These are phyloP conservation scores for Hymenopus coronatus DNA, from an alignment of 2,888 invertebrate species.

Conservation along the genomic window DNA sequence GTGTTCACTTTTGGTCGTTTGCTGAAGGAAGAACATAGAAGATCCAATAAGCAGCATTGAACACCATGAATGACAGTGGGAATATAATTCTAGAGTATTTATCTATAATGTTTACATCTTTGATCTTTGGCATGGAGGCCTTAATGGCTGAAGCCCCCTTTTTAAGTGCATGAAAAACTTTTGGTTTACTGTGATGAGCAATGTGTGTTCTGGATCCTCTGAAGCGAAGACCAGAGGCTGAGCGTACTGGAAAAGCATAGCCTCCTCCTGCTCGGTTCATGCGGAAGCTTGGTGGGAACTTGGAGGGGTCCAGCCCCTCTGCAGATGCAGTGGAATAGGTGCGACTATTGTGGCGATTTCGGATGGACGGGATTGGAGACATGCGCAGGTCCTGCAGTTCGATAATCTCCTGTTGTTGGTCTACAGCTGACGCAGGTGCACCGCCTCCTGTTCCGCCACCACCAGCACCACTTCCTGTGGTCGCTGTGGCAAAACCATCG, in stretches of 20 bases:
- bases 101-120: slow-evolving; percentile 97
- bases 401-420: slow-evolving; percentile 69
- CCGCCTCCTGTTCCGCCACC: not conserved
- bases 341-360: slow-evolving; percentile 59
- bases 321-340: slow-evolving; percentile 43
- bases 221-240: slow-evolving; percentile 53
- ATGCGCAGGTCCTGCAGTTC: slow-evolving; percentile 84
- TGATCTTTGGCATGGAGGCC: slow-evolving; percentile 91
- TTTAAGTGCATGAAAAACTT: slow-evolving; percentile 76
- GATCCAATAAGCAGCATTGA: slow-evolving; percentile 94
- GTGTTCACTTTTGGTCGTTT: slow-evolving; percentile 23
- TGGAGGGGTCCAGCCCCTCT: slow-evolving; percentile 53
- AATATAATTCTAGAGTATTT: slow-evolving; percentile 95
- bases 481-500: slow-evolving; percentile 23
- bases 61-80: slow-evolving; percentile 91
- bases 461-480: not conserved
- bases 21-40: slow-evolving; percentile 66
- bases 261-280: slow-evolving; percentile 61
- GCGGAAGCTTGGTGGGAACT: slow-evolving; percentile 74
- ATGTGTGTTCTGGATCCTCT: slow-evolving; percentile 45
- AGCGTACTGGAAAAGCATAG: slow-evolving; percentile 43
- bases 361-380: slow-evolving; percentile 79
- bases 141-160: slow-evolving; percentile 82
- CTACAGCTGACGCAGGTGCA: not conserved
- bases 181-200: slow-evolving; percentile 51